Evolutionary conservation across 2,113 vertebrate genomes (phyloP).

Genomic region (Vidua macroura): DNA sequence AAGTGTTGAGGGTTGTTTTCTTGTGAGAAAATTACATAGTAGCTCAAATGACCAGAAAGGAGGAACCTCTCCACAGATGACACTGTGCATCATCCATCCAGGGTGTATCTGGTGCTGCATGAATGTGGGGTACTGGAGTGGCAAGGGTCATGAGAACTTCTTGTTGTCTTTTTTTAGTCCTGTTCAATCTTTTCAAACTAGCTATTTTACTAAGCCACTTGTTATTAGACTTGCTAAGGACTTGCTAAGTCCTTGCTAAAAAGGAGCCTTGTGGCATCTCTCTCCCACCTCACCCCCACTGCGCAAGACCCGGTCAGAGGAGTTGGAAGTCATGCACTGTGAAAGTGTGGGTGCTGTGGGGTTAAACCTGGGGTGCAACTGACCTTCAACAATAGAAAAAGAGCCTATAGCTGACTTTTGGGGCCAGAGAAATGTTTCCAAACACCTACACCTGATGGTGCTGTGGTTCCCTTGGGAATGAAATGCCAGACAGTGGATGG

Average conservation of each 20-base stretch:
- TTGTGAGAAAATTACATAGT: not conserved
- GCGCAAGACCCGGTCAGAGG: not conserved
- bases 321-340: not conserved
- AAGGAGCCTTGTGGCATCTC: not conserved
- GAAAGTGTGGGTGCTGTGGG: not conserved
- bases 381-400: not conserved
- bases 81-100: not conserved
- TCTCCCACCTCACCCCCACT: not conserved
- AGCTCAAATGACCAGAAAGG: not conserved
- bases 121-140: fast-evolving
- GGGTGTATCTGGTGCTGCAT: fast-evolving
- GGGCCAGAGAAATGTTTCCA: not conserved
- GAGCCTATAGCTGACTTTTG: not conserved
- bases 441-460: not conserved
- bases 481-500: not conserved
- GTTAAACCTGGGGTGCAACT: not conserved
- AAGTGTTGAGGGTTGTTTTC: not conserved
- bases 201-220: not conserved
- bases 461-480: not conserved
- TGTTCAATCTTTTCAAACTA: not conserved
- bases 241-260: not conserved
- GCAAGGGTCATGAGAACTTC: not conserved
- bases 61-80: not conserved
- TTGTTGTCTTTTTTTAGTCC: not conserved
- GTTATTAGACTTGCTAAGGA: not conserved